phyloP scores from a whole-genome alignment of 2,888 invertebrate genomes.

The Lutraria lutraria region DNA sequence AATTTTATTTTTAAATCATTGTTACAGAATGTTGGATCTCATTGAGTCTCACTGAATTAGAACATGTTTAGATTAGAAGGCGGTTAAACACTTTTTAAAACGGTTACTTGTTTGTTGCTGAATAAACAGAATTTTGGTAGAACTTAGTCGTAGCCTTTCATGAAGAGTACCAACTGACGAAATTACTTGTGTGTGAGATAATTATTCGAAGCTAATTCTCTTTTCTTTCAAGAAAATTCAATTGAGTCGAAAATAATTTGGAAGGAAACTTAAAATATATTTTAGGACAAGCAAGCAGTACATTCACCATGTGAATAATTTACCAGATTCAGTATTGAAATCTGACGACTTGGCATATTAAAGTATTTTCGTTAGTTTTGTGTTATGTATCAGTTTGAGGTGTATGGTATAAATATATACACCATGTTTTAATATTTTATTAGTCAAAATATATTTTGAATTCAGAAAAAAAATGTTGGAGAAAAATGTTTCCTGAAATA shows the following conservation, averaged over 20 bases:
- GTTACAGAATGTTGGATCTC: too few species aligned
- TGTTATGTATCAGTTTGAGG: background rate
- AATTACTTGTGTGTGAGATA: background rate
- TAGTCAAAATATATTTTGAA: background rate
- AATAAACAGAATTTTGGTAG: background rate
- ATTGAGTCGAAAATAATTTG: background rate
- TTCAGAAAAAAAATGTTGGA: background rate
- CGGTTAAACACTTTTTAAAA: too few species aligned
- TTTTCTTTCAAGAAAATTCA: background rate
- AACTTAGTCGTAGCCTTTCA: background rate
- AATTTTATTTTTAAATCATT: background rate
- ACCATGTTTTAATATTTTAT: constrained; percentile 5
- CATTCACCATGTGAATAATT: background rate
- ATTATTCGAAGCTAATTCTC: background rate
- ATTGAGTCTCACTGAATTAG: too few species aligned
- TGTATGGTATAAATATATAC: constrained; percentile 6
- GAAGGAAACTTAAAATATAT: background rate
- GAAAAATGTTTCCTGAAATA: background rate
- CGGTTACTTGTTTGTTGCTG: too few species aligned
- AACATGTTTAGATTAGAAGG: too few species aligned
- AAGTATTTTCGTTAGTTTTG: background rate
- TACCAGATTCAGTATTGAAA: background rate
- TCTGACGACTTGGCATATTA: background rate
- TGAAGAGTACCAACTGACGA: background rate
- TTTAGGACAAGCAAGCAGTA: background rate